Conservation (phyloP, 2,888 invertebrate species). For the Drosophila demipolita region DNA sequence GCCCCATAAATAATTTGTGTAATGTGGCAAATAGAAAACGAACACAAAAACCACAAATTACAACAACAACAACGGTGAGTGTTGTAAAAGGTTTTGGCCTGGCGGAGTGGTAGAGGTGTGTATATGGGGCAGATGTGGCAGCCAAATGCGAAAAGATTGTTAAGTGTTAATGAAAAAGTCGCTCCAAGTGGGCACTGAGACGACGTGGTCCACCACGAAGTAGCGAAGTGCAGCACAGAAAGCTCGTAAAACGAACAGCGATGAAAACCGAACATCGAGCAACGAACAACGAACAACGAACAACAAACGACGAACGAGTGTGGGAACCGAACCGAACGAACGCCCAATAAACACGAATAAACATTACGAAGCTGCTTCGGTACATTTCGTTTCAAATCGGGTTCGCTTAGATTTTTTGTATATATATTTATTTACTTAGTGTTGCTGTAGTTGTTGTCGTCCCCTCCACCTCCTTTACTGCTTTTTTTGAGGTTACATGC, state of each 20-base stretch:
- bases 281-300: slow-evolving; percentile 30
- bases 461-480: neutral
- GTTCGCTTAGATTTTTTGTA: slow-evolving; percentile 20
- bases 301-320: slow-evolving; percentile 57
- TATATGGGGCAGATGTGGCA: slow-evolving; percentile 18
- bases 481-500: slow-evolving; percentile 34
- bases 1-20: slow-evolving; percentile 63
- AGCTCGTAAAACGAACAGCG: slow-evolving; percentile 63
- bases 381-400: slow-evolving; percentile 34
- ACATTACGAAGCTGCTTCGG: slow-evolving; percentile 8
- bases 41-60: slow-evolving; percentile 13
- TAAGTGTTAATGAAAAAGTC: slow-evolving; percentile 81
- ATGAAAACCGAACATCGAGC: slow-evolving; percentile 12
- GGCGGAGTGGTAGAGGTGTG: slow-evolving; percentile 1
- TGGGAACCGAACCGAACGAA: slow-evolving; percentile 64
- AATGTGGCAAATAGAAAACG: slow-evolving; percentile 60
- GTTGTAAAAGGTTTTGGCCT: slow-evolving; percentile 42
- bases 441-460: slow-evolving; percentile 4
- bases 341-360: slow-evolving; percentile 24
- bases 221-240: slow-evolving; percentile 25
- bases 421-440: slow-evolving; percentile 6
- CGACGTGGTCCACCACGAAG: slow-evolving; percentile 1
- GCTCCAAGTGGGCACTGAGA: slow-evolving; percentile 46
- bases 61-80: slow-evolving; percentile 38
- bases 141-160: slow-evolving; percentile 76